Evolutionary conservation across 1,140 invertebrate genomes (phyloP).

Genomic region (Physella acuta): DNA sequence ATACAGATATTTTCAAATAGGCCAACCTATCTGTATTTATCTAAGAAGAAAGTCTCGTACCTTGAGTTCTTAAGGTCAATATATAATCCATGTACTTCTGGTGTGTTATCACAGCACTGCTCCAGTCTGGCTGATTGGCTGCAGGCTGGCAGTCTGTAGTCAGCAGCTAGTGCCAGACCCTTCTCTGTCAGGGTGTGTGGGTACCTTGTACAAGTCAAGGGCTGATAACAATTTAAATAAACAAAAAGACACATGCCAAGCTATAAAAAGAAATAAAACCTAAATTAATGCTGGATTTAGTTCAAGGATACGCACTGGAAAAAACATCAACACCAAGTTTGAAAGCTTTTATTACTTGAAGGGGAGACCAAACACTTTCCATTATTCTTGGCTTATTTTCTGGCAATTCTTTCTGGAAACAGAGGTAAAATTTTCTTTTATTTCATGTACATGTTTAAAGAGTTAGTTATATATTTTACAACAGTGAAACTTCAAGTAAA

Average conservation of each 20-base stretch:
- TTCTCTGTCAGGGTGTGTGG: constrained; percentile 66
- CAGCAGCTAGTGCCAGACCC: constrained; percentile 63
- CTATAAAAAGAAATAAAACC: no score
- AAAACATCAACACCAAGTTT: constrained; percentile 77
- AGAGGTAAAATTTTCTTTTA: constrained; percentile 4
- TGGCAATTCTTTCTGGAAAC: constrained; percentile 67
- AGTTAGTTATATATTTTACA: background rate
- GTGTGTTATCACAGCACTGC: background rate
- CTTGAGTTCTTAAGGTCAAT: constrained; percentile 37
- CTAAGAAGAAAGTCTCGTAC: no score
- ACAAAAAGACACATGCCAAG: no score
- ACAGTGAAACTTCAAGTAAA: background rate
- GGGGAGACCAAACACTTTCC: constrained; percentile 73
- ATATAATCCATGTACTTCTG: constrained; percentile 17
- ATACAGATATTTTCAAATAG: no score
- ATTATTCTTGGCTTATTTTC: constrained; percentile 68
- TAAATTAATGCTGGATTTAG: no score
- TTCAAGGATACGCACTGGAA: constrained; percentile 73
- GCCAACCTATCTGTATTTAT: no score
- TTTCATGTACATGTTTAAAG: background rate
- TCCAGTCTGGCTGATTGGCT: constrained; percentile 4
- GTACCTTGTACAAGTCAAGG: no score
- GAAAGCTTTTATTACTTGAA: constrained; percentile 68
- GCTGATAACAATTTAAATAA: no score
- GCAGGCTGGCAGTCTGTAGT: constrained; percentile 29